A percentile compares a stretch with the other conserved stretches of the same genome.
These are phyloP conservation scores for Corythornis madagascariensis DNA, from an alignment of 2,113 vertebrate species.

Conservation along the genomic window DNA sequence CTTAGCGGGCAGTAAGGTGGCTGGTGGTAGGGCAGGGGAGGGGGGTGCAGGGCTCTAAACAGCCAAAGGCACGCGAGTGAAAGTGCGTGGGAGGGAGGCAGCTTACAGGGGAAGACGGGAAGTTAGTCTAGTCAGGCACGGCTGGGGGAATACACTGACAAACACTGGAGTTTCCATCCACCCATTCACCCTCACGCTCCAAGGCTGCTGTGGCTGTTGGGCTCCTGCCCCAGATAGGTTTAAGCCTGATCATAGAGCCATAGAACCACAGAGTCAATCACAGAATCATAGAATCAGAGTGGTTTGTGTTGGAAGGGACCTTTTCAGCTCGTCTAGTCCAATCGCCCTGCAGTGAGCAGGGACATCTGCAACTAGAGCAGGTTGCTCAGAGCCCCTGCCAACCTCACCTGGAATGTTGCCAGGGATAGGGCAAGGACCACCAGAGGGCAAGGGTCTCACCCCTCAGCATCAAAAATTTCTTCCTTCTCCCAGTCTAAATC, in stretches of 20 bases:
- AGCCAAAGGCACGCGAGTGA: accelerated
- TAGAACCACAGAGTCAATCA: background rate
- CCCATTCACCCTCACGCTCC: accelerated
- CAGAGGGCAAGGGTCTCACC: background rate
- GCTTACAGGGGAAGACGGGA: background rate
- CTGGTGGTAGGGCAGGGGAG: background rate
- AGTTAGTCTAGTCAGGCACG: background rate
- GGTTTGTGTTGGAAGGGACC: background rate
- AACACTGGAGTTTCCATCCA: background rate
- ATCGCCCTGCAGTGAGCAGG: background rate
- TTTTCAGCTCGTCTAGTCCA: background rate
- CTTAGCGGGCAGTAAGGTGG: background rate
- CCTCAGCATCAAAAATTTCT: background rate
- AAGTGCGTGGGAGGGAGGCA: accelerated
- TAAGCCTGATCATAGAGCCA: background rate
- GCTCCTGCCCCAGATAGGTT: background rate
- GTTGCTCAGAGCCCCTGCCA: background rate
- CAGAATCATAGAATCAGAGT: background rate
- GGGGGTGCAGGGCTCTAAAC: background rate
- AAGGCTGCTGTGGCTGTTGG: background rate
- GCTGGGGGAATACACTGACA: background rate
- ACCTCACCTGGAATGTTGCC: background rate
- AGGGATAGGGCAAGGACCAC: background rate
- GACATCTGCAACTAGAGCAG: background rate
- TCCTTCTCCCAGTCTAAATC: background rate